Percentiles rank a stretch among this genome's conserved stretches.
Conservation (phyloP, 2,797 vertebrate species). For the Chanos chanos region DNA sequence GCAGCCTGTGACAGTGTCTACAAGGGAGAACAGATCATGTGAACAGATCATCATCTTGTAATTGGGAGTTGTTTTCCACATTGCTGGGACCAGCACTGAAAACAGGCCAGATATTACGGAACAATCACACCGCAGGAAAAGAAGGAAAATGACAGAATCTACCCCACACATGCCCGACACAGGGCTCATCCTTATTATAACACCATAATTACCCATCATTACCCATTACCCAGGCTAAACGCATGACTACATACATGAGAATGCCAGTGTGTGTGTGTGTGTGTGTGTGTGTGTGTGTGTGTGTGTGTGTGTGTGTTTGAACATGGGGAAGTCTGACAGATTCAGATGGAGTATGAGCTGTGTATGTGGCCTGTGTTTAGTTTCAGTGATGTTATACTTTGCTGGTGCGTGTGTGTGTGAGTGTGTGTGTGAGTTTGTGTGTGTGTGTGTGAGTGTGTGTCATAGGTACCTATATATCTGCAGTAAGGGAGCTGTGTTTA, state of each 20-base stretch:
- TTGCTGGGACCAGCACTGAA: no score
- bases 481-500: no score
- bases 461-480: no score
- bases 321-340: not conserved
- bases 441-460: not conserved
- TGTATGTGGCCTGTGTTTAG: not conserved
- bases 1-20: conserved; percentile 11
- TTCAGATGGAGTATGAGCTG: no score
- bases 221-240: no score
- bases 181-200: not conserved
- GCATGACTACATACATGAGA: no score
- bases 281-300: not conserved
- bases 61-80: no score
- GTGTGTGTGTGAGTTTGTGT: conserved; percentile 22
- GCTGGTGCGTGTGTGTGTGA: conserved; percentile 19
- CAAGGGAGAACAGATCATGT: not conserved
- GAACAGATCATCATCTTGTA: not conserved
- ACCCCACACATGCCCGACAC: not conserved
- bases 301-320: not conserved
- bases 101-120: no score
- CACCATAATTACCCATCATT: no score
- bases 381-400: not conserved
- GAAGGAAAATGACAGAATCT: no score
- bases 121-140: no score
- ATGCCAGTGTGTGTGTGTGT: not conserved